Conservation (phyloP, 2,113 vertebrate genomes). For the Vireo altiloquus region DNA sequence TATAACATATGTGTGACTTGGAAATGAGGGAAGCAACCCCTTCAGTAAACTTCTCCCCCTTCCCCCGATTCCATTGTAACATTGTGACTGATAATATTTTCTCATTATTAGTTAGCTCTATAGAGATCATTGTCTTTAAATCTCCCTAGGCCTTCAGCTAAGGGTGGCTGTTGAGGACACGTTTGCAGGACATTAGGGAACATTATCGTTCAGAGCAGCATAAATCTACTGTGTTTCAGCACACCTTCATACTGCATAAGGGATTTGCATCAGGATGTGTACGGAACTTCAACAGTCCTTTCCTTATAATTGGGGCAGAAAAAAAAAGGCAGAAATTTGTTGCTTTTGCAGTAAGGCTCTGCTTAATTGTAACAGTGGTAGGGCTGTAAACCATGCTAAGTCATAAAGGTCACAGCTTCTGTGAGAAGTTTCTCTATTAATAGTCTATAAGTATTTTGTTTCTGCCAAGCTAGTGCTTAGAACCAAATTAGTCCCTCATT, state of each 20-base stretch:
- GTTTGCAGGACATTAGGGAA: neutral
- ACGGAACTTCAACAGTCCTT: neutral
- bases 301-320: neutral
- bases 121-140: neutral
- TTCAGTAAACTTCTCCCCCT: neutral
- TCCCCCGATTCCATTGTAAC: neutral
- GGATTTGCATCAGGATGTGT: neutral
- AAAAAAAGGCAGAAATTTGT: neutral
- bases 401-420: conserved; percentile 48
- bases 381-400: conserved; percentile 15
- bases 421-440: conserved; percentile 59
- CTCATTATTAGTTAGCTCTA: neutral
- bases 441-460: conserved; percentile 57
- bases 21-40: neutral
- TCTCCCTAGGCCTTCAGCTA: neutral
- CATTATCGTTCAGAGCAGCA: neutral
- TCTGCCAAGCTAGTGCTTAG: conserved; percentile 14
- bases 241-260: neutral
- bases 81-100: neutral
- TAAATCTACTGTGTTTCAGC: neutral
- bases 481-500: neutral
- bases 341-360: conserved; percentile 31
- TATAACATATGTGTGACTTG: neutral
- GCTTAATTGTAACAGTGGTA: conserved; percentile 25
- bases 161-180: neutral